These are phyloP conservation scores for Phalacrocorax carbo DNA, from an alignment of 2,113 vertebrate genomes.

Conservation along the genomic window DNA sequence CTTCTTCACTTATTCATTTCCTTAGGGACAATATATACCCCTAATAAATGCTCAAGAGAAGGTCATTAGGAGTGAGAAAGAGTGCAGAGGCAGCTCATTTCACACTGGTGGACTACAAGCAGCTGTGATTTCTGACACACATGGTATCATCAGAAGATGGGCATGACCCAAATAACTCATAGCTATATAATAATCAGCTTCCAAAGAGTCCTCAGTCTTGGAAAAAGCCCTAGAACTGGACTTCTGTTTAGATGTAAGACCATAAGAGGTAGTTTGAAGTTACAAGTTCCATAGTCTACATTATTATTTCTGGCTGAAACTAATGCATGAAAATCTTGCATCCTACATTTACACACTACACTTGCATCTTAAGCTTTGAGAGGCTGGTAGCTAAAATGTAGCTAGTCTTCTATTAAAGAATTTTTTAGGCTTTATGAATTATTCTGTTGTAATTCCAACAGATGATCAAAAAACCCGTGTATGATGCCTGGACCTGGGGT, in stretches of 20 bases:
- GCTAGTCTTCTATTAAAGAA: neutral
- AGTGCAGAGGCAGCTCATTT: neutral
- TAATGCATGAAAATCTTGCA: neutral
- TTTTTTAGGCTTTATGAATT: neutral
- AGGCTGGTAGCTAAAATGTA: neutral
- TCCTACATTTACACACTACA: neutral
- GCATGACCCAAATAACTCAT: neutral
- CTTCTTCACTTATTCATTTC: neutral
- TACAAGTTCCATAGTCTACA: neutral
- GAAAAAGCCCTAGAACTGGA: neutral
- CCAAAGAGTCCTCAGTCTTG: neutral
- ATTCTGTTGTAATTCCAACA: neutral
- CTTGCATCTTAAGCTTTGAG: neutral
- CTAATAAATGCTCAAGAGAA: neutral
- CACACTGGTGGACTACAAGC: too few relatives aligned
- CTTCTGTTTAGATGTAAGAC: neutral
- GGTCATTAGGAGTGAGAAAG: neutral
- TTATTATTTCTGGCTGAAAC: neutral
- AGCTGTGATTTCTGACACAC: neutral
- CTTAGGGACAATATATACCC: neutral
- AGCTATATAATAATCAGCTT: neutral
- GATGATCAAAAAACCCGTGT: neutral
- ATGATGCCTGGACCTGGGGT: neutral
- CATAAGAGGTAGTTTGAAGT: neutral
- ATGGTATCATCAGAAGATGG: neutral